phyloP scores from a whole-genome alignment of 2,797 vertebrate genomes.

The Girardinus metallicus region DNA sequence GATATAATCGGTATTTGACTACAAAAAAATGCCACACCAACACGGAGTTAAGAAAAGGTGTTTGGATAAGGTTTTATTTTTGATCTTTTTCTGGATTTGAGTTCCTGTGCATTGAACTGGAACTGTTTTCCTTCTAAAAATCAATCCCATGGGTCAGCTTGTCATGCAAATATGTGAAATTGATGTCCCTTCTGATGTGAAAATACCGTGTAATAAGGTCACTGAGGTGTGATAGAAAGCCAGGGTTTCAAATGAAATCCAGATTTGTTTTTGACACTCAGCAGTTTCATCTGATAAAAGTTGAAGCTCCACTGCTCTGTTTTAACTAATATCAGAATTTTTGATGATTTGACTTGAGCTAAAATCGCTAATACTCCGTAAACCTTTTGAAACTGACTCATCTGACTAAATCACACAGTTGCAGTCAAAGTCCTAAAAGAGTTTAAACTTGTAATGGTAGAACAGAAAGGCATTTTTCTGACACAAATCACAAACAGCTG shows the following conservation, averaged over 20 bases:
- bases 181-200: background rate
- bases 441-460: background rate
- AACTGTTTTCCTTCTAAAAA: background rate
- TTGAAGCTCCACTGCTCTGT: background rate
- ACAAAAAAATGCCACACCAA: background rate
- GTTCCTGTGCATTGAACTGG: background rate
- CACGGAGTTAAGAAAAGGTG: background rate
- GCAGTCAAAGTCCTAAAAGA: background rate
- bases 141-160: background rate
- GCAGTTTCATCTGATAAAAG: background rate
- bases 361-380: background rate
- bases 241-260: background rate
- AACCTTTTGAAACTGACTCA: background rate
- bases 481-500: background rate
- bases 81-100: background rate
- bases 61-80: background rate
- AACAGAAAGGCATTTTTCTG: background rate
- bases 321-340: background rate
- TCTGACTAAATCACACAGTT: background rate
- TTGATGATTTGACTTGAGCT: background rate
- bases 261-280: background rate
- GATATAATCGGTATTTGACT: background rate
- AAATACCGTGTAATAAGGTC: background rate
- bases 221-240: background rate
- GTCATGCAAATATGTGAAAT: background rate